A percentile compares a stretch with the other conserved stretches of the same genome.
phyloP scores from a whole-genome alignment of 2,888 invertebrate species.

The Drosophila nigricruria region DNA sequence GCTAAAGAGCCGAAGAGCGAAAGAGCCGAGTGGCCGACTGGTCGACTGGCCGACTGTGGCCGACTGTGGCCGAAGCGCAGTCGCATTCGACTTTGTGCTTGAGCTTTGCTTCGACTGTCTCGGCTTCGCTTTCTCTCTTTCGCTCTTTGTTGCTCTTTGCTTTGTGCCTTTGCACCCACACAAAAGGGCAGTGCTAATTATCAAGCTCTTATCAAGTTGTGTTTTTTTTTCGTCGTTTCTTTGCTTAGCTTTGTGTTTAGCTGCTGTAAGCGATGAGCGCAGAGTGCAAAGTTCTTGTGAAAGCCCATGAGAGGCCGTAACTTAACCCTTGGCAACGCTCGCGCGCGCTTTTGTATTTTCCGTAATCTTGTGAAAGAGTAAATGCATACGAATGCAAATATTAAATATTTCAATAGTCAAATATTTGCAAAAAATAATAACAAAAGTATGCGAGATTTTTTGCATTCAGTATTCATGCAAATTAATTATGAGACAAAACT shows the following conservation, averaged over 20 bases:
- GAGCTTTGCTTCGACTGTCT: constrained; percentile 23
- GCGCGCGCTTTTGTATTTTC: constrained; percentile 18
- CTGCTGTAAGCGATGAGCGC: constrained; percentile 27
- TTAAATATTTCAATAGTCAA: constrained; percentile 22
- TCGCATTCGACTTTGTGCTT: constrained; percentile 38
- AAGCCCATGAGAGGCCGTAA: constrained; percentile 29
- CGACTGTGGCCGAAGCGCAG: constrained; percentile 9
- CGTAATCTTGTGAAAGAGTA: constrained; percentile 8
- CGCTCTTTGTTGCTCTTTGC: constrained; percentile 4
- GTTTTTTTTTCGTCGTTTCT: background rate
- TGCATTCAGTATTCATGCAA: constrained; percentile 40
- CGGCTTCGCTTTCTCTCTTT: constrained; percentile 21
- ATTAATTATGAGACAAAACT: constrained; percentile 50
- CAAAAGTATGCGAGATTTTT: constrained; percentile 28
- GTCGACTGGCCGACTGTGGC: constrained; percentile 3
- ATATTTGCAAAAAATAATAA: constrained; percentile 32
- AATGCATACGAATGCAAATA: constrained; percentile 43
- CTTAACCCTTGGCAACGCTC: constrained; percentile 49
- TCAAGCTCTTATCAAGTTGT: constrained; percentile 17
- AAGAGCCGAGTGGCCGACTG: constrained; percentile 6
- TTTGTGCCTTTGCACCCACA: constrained; percentile 59
- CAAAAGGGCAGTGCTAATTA: constrained; percentile 55
- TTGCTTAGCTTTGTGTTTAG: background rate
- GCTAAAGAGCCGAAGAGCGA: background rate
- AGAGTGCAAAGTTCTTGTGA: constrained; percentile 62